Base-by-base conservation (phyloP, 2,113 vertebrate species). In the Lonchura striata region DNA sequence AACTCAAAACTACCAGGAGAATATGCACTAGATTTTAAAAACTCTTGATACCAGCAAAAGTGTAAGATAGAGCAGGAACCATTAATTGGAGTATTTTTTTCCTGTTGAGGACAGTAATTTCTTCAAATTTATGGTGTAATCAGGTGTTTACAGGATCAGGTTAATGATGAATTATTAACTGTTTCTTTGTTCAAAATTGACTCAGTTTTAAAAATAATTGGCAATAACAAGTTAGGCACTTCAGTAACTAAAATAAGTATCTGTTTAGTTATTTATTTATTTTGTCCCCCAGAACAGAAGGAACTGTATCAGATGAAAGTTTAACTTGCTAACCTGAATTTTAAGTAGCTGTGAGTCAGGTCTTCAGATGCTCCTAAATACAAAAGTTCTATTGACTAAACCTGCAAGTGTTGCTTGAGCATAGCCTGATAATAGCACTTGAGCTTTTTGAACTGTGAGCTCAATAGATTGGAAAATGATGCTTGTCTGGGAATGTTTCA, bases 371-470 rank as follows among this genome's bases (percentile, higher is more conserved):
- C 41, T 81, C 18, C 37, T 19, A 35, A 49, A 57, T 78, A 94
- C 88, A 91, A 63, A 90, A 94, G 71, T 94, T 69, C 63, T 80
- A 23, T 81, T 96, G 79, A 88, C 82, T 88, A 81, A 95, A 92
- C 30, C 52, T 90, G 90, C 75, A 88, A 86, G 82, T 83, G 82
- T 83, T 92, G 84, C 86, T 93, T 42, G 75, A 83, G 71, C 22
- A 13, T 78, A 63, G 90, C 82, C 82, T 88, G 63, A 75, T 94
- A 94, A 95, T 92, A 80, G 82, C 90, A 81, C 82, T 96, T 88
- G 64, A 92, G 82, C 59, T 64, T 94, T 93, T n/a, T 71, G 76
- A 83, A 46, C 79, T 59, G 66, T 74, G 28, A 86, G 60, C 76
- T 94, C 64, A 68, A 59, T 60, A 86, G 85, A 16, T 72, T 74